Evolutionary conservation across 2,888 invertebrate species (phyloP).

Genomic region (Lepidochrysops patricia): DNA sequence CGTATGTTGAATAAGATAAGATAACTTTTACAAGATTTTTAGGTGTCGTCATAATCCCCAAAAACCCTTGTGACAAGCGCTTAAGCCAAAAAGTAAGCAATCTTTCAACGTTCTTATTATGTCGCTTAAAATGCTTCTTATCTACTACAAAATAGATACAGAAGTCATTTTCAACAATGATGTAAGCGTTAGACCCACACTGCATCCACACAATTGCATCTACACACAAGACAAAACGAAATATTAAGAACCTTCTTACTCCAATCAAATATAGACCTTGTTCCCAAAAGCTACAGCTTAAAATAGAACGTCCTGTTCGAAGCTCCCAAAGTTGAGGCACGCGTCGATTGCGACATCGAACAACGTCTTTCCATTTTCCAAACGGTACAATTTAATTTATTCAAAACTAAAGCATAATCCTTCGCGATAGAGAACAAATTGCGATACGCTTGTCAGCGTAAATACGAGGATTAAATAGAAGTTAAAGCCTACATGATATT

Average conservation of each 20-base stretch:
- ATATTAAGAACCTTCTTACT: conserved; percentile 14
- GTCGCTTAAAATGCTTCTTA: conserved; percentile 30
- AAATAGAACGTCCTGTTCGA: conserved; percentile 28
- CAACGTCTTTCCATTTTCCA: conserved; percentile 40
- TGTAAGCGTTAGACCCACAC: conserved; percentile 52
- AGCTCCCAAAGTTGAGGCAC: conserved; percentile 43
- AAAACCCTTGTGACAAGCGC: conserved; percentile 14
- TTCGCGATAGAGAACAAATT: conserved; percentile 30
- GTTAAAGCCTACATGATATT: conserved; percentile 55
- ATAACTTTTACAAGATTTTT: background rate
- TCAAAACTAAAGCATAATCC: conserved; percentile 26
- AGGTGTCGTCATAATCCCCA: background rate
- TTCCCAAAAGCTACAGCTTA: conserved; percentile 29
- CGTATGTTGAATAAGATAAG: no score
- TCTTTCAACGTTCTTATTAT: conserved; percentile 24
- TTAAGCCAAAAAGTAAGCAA: conserved; percentile 21
- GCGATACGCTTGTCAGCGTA: conserved; percentile 28
- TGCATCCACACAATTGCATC: conserved; percentile 18
- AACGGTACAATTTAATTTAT: conserved; percentile 33
- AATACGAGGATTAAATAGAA: conserved; percentile 43
- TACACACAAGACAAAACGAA: conserved; percentile 14
- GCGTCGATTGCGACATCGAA: conserved; percentile 59
- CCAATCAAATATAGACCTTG: conserved; percentile 22
- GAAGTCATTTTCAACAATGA: conserved; percentile 31
- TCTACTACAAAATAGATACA: conserved; percentile 21